Conservation (phyloP, 2,888 invertebrate genomes). For the Andrena flavipes region DNA sequence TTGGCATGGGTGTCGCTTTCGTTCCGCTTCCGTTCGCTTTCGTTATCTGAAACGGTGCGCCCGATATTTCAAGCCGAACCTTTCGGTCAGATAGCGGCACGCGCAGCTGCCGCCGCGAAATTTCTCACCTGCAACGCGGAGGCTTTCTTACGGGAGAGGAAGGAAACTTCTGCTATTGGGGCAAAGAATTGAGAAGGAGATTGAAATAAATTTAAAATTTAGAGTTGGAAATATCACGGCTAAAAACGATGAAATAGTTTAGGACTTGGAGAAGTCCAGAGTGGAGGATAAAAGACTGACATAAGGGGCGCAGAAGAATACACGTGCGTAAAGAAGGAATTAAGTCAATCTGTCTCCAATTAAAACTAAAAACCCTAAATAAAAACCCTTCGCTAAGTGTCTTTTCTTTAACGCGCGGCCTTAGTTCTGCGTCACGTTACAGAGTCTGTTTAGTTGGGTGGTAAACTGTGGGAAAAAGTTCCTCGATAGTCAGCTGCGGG, state of each 20-base stretch:
- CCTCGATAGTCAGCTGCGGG: not conserved
- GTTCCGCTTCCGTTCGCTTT: slow-evolving; percentile 4
- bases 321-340: not conserved
- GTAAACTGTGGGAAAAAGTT: slow-evolving; percentile 7
- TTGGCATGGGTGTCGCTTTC: slow-evolving; percentile 18
- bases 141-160: not conserved
- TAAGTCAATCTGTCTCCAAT: not conserved
- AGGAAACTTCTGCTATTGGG: not conserved
- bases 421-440: not conserved
- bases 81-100: slow-evolving; percentile 16
- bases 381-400: not conserved
- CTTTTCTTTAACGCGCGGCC: not conserved
- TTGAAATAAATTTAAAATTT: not conserved
- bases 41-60: slow-evolving; percentile 11
- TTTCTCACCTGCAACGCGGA: not conserved
- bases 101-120: not conserved
- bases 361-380: too few species aligned
- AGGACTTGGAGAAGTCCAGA: not conserved
- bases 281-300: not conserved
- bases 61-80: not conserved
- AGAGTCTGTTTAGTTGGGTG: not conserved
- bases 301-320: too few species aligned
- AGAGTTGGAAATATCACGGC: not conserved
- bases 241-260: not conserved
- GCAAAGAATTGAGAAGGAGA: not conserved